Evolutionary conservation across 2,888 invertebrate genomes (phyloP).

Genomic region (Eucriotettix oculatus): DNA sequence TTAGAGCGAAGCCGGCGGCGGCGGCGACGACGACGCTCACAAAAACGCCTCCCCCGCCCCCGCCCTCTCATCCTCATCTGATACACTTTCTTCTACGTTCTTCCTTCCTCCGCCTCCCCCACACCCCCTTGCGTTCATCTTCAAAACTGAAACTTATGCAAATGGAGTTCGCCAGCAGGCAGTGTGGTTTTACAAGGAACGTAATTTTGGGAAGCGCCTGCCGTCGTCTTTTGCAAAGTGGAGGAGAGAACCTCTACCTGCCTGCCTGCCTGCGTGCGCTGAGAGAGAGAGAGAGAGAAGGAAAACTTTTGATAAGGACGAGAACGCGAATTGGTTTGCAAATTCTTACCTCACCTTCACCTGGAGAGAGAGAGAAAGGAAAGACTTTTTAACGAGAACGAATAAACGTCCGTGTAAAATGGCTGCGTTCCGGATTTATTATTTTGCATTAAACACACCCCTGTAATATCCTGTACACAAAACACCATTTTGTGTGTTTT

Average conservation of each 20-base stretch:
- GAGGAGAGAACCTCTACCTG: background rate
- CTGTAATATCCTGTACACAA: too few relatives aligned
- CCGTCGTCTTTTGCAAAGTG: conserved; percentile 17
- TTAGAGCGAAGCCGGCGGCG: background rate
- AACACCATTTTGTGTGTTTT: too few relatives aligned
- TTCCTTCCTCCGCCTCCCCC: conserved; percentile 28
- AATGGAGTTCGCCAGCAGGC: conserved; percentile 25
- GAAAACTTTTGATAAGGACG: too few relatives aligned
- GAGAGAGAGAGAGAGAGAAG: background rate
- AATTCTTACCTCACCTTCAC: too few relatives aligned
- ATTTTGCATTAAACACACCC: too few relatives aligned
- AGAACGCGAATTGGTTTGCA: too few relatives aligned
- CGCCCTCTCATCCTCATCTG: background rate
- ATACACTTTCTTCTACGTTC: conserved; percentile 8
- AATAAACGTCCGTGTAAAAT: too few relatives aligned
- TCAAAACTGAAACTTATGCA: conserved; percentile 31
- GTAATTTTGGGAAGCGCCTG: conserved; percentile 21
- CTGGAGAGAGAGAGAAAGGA: too few relatives aligned
- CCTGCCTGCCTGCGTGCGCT: background rate
- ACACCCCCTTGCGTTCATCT: conserved; percentile 25
- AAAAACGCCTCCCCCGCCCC: background rate
- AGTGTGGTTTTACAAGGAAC: conserved; percentile 29
- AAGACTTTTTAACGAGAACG: too few relatives aligned
- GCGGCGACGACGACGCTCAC: background rate
- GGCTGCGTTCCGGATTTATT: too few relatives aligned